Conservation (phyloP, 2,797 vertebrate species). For the Poecilia velifera region DNA sequence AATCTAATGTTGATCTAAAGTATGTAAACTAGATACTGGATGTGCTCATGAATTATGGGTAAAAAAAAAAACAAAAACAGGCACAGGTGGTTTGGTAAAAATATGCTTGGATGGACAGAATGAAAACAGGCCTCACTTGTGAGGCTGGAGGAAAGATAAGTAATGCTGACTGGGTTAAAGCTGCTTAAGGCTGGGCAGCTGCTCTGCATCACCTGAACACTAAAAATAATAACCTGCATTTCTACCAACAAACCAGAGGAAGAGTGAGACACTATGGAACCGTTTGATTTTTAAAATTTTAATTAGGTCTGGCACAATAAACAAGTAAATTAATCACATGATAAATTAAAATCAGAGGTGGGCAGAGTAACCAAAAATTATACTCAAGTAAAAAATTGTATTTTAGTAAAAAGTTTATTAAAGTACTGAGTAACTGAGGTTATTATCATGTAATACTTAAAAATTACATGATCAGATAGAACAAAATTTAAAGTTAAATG, state of each 20-base stretch:
- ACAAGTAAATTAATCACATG: too few relatives aligned
- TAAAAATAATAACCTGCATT: slow-evolving; percentile 27
- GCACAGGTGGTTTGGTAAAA: slow-evolving; percentile 1
- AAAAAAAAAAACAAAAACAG: neutral
- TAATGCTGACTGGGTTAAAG: slow-evolving; percentile 64
- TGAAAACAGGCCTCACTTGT: slow-evolving; percentile 26
- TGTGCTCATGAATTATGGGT: neutral
- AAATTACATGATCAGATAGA: too few relatives aligned
- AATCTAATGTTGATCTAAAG: too few relatives aligned
- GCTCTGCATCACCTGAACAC: slow-evolving; percentile 43
- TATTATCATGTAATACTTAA: too few relatives aligned
- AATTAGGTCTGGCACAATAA: too few relatives aligned
- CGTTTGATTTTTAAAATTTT: neutral
- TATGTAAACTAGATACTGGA: too few relatives aligned
- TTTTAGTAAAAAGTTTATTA: too few relatives aligned
- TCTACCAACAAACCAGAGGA: neutral
- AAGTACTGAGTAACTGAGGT: too few relatives aligned
- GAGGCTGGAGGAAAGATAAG: slow-evolving; percentile 64
- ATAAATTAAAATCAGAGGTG: too few relatives aligned
- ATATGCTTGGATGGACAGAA: neutral
- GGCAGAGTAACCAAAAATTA: too few relatives aligned
- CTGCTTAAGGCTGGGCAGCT: slow-evolving; percentile 68
- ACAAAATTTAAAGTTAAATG: too few relatives aligned
- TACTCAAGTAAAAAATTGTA: too few relatives aligned
- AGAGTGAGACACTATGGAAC: neutral